Conservation (phyloP, 1,140 invertebrate genomes). For the Platorchestia sp. region DNA sequence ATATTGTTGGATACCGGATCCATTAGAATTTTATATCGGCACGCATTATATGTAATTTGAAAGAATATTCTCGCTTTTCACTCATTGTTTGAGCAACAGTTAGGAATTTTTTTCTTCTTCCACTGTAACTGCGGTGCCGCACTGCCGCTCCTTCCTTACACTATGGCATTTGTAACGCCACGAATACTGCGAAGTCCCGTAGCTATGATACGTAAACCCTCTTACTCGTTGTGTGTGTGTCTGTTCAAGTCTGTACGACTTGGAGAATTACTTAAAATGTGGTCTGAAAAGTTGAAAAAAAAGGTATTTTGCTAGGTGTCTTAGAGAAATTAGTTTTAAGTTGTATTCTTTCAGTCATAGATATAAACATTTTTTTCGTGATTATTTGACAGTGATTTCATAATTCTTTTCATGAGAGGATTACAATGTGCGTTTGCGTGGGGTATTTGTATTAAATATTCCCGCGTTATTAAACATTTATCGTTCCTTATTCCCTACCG, state of each 20-base stretch:
- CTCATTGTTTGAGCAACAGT: too few species aligned
- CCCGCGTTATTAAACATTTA: not conserved
- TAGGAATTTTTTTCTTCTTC: too few species aligned
- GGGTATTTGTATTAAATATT: not conserved
- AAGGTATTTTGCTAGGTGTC: not conserved
- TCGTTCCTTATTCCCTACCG: not conserved
- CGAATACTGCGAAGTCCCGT: too few species aligned
- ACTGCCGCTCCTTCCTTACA: too few species aligned
- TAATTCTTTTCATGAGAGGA: not conserved
- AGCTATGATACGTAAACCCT: too few species aligned
- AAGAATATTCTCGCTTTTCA: too few species aligned
- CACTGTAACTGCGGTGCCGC: too few species aligned
- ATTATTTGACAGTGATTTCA: not conserved
- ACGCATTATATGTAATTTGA: too few species aligned
- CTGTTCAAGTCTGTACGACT: not conserved
- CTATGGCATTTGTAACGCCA: too few species aligned
- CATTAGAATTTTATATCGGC: too few species aligned
- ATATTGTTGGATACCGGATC: too few species aligned
- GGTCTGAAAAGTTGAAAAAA: not conserved
- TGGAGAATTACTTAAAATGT: not conserved
- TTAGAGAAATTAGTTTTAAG: conserved; percentile 1
- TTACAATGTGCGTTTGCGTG: not conserved
- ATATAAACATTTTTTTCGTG: not conserved
- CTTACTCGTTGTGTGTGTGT: not conserved
- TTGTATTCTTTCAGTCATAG: not conserved